Percentiles rank a stretch among this genome's conserved stretches.
These are phyloP conservation scores for Ailurus styani DNA, from an alignment of 2,113 vertebrate species.

Conservation along the genomic window DNA sequence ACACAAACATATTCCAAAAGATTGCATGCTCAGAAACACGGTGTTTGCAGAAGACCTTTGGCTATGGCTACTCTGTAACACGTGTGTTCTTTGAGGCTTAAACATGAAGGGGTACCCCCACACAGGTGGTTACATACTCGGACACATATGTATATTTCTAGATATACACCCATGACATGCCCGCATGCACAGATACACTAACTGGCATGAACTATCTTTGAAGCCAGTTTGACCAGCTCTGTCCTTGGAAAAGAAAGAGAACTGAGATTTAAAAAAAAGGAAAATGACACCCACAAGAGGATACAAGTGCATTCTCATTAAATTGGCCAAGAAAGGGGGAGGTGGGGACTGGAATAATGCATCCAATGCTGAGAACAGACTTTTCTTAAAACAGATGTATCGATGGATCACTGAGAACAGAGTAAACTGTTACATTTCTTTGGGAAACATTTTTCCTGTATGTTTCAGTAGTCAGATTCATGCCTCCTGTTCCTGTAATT, in stretches of 20 bases:
- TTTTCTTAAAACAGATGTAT: background rate
- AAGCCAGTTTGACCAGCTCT: background rate
- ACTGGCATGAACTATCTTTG: background rate
- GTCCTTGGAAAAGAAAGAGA: background rate
- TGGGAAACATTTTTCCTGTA: background rate
- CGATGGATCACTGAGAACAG: background rate
- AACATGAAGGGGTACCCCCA: background rate
- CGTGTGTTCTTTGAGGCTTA: background rate
- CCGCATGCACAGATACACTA: background rate
- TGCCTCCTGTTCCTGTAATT: background rate
- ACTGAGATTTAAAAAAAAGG: background rate
- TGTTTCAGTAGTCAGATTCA: background rate
- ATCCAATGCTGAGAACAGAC: background rate
- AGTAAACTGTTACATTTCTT: background rate
- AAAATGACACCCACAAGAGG: background rate
- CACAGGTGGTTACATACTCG: background rate
- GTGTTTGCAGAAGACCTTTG: background rate
- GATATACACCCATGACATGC: background rate
- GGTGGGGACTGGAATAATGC: background rate
- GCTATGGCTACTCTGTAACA: no score
- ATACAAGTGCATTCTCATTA: background rate
- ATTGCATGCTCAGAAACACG: background rate
- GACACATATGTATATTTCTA: background rate
- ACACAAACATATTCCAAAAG: background rate
- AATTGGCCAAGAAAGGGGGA: background rate